Evolutionary conservation across 2,888 invertebrate genomes (phyloP), one percentile per base, ranked within the genome.

Genomic region (Fissipunctia ypsillon): DNA sequence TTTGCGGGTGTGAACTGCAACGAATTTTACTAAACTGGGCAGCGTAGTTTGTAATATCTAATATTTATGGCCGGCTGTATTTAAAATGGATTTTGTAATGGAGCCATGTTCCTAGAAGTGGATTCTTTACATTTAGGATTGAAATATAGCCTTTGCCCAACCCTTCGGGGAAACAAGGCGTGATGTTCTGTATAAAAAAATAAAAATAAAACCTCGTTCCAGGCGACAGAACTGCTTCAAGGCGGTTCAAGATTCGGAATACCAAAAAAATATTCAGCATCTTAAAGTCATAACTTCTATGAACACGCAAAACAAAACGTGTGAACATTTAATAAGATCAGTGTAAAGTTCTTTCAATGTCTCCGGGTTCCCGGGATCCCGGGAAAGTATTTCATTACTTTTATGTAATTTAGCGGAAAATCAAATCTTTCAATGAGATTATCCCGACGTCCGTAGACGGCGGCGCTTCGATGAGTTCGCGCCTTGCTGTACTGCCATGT

Each of bases 321-420:
- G 78, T 77, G 74, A 73, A 84, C 77, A 71, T 74, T 80, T 73
- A 73, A 80, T 69, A 75, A 74, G 67, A 80, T 81, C 73, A 71
- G 73, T 90, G 87, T 85, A 89, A 91, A 92, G 90, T 90, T 90
- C 88, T 90, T 88, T 88, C 89, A 89, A 89, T 89, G 88, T 89
- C 88, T 90, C 78, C 80, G 86, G 83, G 80, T 87, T 87, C 82
- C 85, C 86, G 86, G 88, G 89, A 90, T 92, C 91, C 89, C 90
- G 88, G 85, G 90, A 90, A 93, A 92, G 93, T 93, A 94, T 95
- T 95, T 95, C 94, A 95, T 95, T 95, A 95, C 95, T 94, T 94
- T 94, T 93, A 95, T 95, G 93, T 93, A 95, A 95, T 96, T 96
- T 95, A 93, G 94, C 93, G 94, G 95, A 95, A 95, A 95, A 95